Evolutionary conservation across 2,888 invertebrate species (phyloP), one percentile per base, ranked within the genome.

Genomic region (Mimumesa dahlbomi): DNA sequence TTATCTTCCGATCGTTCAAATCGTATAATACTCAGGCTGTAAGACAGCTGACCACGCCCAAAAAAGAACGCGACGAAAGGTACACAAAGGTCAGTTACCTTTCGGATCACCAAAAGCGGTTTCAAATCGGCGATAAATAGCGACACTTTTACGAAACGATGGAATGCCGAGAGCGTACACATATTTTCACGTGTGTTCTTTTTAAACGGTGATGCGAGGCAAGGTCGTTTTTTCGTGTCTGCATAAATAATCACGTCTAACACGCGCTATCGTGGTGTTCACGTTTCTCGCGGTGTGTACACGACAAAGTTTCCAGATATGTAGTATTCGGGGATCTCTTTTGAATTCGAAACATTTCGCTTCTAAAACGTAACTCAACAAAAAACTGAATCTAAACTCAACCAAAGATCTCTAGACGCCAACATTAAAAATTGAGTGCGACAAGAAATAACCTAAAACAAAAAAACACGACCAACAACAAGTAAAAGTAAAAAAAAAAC

Each of bases 81-180:
- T 36, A 43, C 31, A 38, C 34, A 21, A 59, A 63, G 73, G 76
- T 78, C 76, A 52, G 62, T 64, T 65, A 79, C 69, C 74, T 74
- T 31, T 50, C 38, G 36, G 11, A n/a, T 42, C 19, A 7, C 29
- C 14, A 54, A 16, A 56, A 63, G 53, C 49, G 57, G 72, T 74
- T 66, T 69, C 46, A 43, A 54, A 66, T 54, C 52, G n/a, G 43
- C 54, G 40, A 70, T 69, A 50, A 38, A 63, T 14, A 36, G 36
- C 22, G 19, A n/a, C 7, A 7, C 36, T 38, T 54, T 56, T 16
- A 42, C 29, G 52, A 65, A 54, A 34, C 13, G 38, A 50, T n/a
- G 31, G n/a, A 22, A 40, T 42, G 22, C 9, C n/a, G 11, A 18
- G 46, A 29, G 16, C 34, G 18, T 36, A 45, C 22, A 49, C 43